Conservation (phyloP, 2,797 vertebrate species). For the Lacerta bilineata region DNA sequence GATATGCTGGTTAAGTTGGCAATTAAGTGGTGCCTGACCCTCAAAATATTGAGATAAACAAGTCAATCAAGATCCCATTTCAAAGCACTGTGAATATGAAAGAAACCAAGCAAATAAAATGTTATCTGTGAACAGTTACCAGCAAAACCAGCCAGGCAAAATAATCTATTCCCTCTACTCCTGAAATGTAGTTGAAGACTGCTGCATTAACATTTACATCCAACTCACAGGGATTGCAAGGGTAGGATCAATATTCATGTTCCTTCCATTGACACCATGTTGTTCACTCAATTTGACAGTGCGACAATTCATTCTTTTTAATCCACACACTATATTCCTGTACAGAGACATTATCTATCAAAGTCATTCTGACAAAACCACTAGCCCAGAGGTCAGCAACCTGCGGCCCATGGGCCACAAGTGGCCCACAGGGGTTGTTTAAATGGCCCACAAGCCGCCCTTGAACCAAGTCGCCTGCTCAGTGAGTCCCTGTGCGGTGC, state of each 20-base stretch:
- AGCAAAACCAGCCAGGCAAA: not conserved
- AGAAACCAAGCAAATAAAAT: not conserved
- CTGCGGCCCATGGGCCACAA: too few species aligned
- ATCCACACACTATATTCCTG: not conserved
- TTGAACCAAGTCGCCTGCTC: too few species aligned
- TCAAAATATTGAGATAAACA: not conserved
- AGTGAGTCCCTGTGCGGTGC: too few species aligned
- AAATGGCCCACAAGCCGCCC: too few species aligned
- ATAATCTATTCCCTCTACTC: not conserved
- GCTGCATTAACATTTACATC: not conserved
- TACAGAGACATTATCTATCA: not conserved
- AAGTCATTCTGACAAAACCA: not conserved
- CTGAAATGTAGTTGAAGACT: not conserved
- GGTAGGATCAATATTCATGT: not conserved
- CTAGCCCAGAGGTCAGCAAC: not conserved
- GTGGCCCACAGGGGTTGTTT: too few species aligned
- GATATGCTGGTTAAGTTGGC: not conserved
- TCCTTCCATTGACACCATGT: not conserved
- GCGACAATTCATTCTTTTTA: not conserved
- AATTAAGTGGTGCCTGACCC: not conserved
- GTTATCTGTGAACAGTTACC: not conserved
- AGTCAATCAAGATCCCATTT: not conserved
- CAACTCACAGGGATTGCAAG: not conserved
- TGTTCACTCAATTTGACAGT: not conserved
- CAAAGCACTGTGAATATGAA: not conserved